Evolutionary conservation across 2,888 invertebrate genomes (phyloP).

Genomic region (Dione juno): DNA sequence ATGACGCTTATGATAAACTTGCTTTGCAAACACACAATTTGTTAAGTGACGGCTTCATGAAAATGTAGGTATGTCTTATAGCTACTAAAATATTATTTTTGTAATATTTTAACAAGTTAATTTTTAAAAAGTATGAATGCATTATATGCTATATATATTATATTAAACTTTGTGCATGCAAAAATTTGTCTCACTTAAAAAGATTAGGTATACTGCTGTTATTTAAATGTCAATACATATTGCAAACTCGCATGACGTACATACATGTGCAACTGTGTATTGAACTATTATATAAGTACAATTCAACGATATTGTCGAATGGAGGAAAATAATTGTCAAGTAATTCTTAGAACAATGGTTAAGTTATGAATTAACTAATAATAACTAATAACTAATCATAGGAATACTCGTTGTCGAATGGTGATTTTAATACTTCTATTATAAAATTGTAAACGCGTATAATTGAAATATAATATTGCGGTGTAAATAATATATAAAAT

Average conservation of each 20-base stretch:
- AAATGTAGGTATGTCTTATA: not conserved
- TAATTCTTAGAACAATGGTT: conserved; percentile 4
- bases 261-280: not conserved
- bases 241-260: not conserved
- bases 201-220: too few relatives aligned
- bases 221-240: not conserved
- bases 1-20: conserved; percentile 28
- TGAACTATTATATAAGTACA: not conserved
- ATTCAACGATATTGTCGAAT: not conserved
- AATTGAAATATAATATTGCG: too few relatives aligned
- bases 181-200: too few relatives aligned
- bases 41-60: not conserved
- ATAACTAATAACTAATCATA: too few relatives aligned
- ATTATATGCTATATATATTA: not conserved
- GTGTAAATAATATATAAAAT: too few relatives aligned
- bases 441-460: not conserved
- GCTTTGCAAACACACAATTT: not conserved
- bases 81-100: not conserved
- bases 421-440: not conserved
- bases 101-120: not conserved
- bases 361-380: not conserved
- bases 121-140: not conserved
- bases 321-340: not conserved
- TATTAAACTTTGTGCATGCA: not conserved
- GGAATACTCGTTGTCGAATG: not conserved